Conservation (phyloP, 2,113 vertebrate species). For the Sisor rabdophorus region DNA sequence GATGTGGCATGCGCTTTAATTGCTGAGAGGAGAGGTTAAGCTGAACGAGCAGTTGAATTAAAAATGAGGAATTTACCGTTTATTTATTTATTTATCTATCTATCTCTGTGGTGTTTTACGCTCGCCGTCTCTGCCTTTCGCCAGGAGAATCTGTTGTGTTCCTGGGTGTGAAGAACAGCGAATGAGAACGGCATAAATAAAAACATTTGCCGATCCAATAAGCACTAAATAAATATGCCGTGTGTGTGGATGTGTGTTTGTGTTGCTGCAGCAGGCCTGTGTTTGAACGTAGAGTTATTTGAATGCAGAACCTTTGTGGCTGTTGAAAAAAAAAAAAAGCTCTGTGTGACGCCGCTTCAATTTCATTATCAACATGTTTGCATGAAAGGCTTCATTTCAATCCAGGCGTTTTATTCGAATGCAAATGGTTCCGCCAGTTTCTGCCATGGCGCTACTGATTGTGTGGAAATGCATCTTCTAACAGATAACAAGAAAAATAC, state of each 20-base stretch:
- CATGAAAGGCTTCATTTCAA: conserved; percentile 44
- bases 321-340: conserved; percentile 48
- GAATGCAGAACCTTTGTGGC: conserved; percentile 54
- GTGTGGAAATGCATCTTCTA: not conserved
- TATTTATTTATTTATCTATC: conserved; percentile 53
- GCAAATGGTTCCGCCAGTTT: conserved; percentile 35
- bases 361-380: conserved; percentile 24
- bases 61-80: conserved; percentile 84
- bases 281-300: conserved; percentile 38
- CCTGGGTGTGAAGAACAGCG: conserved; percentile 68
- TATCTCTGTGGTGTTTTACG: conserved; percentile 64
- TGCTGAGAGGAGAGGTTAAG: conserved; percentile 99
- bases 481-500: not conserved
- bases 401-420: conserved; percentile 39
- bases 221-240: conserved; percentile 61
- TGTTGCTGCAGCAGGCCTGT: conserved; percentile 53
- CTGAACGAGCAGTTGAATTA: conserved; percentile 98
- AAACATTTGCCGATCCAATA: conserved; percentile 67
- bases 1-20: conserved; percentile 96
- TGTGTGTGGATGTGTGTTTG: conserved; percentile 14
- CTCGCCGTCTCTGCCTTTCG: conserved; percentile 37
- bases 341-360: conserved; percentile 27
- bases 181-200: conserved; percentile 68
- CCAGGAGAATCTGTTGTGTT: conserved; percentile 51
- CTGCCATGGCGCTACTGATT: conserved; percentile 1